Conservation (phyloP, 2,797 vertebrate genomes). For the Micromesistius poutassou region DNA sequence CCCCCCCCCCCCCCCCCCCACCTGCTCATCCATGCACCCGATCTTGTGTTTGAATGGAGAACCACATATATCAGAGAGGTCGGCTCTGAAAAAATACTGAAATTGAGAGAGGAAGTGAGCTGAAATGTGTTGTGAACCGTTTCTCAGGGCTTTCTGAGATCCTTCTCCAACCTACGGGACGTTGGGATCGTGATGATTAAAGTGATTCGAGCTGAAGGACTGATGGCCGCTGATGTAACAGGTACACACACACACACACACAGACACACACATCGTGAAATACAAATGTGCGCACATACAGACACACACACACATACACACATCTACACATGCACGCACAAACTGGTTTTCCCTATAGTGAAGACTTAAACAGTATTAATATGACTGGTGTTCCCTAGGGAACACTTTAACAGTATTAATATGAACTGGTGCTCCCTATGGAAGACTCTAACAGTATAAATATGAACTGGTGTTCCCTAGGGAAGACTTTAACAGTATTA, state of each 20-base stretch:
- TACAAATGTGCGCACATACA: too few species aligned
- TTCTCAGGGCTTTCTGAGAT: slow-evolving; percentile 71
- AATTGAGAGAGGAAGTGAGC: background rate
- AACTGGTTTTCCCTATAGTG: too few species aligned
- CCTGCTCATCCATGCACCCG: too few species aligned
- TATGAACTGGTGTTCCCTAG: slow-evolving; percentile 43
- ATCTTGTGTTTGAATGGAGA: too few species aligned
- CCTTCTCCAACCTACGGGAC: slow-evolving; percentile 83
- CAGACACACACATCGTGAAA: too few species aligned
- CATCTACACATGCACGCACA: too few species aligned
- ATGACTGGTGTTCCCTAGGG: slow-evolving; percentile 53
- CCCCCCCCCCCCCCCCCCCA: too few species aligned
- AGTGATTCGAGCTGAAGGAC: slow-evolving; percentile 87
- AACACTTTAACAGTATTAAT: slow-evolving; percentile 60
- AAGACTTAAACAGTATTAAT: too few species aligned
- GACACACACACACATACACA: too few species aligned
- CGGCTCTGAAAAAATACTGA: too few species aligned
- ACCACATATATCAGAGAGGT: too few species aligned
- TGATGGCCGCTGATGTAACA: slow-evolving; percentile 92
- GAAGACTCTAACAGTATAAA: slow-evolving; percentile 64
- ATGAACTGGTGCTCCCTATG: slow-evolving; percentile 49
- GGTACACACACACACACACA: slow-evolving; percentile 67
- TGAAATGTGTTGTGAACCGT: background rate
- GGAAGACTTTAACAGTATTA: slow-evolving; percentile 65
- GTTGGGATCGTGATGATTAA: slow-evolving; percentile 92